Conservation (phyloP, 64 coral and sea anemone genomes). For the Actinia tenebrosa region DNA sequence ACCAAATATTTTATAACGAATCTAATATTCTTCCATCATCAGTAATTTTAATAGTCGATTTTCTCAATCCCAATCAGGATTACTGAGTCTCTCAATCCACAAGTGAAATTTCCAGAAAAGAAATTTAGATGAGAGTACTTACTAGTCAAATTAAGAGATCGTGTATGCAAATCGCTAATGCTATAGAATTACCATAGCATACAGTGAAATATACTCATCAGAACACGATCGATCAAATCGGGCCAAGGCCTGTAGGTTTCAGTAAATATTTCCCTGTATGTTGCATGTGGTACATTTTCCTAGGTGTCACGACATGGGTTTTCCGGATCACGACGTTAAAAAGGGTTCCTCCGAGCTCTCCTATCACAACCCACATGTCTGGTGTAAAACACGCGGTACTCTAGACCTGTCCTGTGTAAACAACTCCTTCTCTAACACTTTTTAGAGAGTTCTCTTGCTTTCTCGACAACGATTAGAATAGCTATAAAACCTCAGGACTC, state of each 20-base stretch:
- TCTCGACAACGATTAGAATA: background rate
- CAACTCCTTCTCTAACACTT: background rate
- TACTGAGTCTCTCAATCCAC: background rate
- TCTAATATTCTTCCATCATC: background rate
- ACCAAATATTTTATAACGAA: background rate
- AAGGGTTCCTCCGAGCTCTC: background rate
- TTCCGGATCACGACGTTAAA: slow-evolving; percentile 2
- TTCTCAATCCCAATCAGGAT: background rate
- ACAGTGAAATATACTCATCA: background rate
- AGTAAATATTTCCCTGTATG: background rate
- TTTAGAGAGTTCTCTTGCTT: background rate
- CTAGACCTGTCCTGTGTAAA: slow-evolving; percentile 15
- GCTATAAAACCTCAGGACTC: background rate
- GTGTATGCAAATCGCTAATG: background rate
- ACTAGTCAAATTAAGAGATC: slow-evolving; percentile 19
- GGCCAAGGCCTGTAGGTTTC: background rate
- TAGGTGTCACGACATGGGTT: background rate
- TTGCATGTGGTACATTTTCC: background rate
- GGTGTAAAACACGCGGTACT: background rate
- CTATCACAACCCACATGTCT: slow-evolving; percentile 4
- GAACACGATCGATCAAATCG: background rate
- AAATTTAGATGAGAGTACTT: background rate
- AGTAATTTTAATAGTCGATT: background rate
- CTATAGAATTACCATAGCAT: slow-evolving; percentile 14
- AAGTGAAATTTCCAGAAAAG: slow-evolving; percentile 1